phyloP scores from a whole-genome alignment of 1,140 invertebrate genomes.

The Panulirus ornatus region DNA sequence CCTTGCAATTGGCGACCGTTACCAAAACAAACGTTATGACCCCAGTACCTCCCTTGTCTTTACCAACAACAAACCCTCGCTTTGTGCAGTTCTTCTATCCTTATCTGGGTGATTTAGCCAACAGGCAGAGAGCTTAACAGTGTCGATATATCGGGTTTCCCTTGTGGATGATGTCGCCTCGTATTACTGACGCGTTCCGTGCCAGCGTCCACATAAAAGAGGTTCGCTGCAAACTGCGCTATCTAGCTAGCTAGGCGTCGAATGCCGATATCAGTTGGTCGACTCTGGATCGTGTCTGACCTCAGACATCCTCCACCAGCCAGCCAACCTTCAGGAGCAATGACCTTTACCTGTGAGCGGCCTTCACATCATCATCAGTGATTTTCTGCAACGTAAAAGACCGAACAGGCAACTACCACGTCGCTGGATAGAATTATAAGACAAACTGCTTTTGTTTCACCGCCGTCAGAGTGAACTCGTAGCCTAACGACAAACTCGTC shows the following conservation, averaged over 20 bases:
- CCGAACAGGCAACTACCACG: too few relatives aligned
- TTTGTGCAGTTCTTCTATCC: neutral
- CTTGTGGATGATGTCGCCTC: neutral
- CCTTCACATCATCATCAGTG: neutral
- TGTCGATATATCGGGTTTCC: neutral
- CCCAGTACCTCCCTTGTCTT: neutral
- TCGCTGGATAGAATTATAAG: too few relatives aligned
- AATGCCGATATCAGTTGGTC: conserved; percentile 13
- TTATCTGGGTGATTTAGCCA: conserved; percentile 1
- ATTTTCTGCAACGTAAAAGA: too few relatives aligned
- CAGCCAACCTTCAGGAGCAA: neutral
- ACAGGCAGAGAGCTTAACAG: conserved; percentile 1
- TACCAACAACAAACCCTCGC: neutral
- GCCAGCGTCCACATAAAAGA: neutral
- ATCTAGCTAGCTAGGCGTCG: neutral
- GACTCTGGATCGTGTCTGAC: neutral
- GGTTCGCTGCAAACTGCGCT: neutral
- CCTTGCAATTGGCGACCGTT: too few relatives aligned
- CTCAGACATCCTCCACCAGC: neutral
- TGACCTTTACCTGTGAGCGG: neutral
- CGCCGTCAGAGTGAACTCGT: too few relatives aligned
- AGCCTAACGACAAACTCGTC: too few relatives aligned
- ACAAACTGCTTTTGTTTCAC: too few relatives aligned
- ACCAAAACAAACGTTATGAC: neutral
- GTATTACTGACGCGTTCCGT: neutral